phyloP scores from a whole-genome alignment of 1,140 invertebrate species.

The Anoplophora glabripennis region DNA sequence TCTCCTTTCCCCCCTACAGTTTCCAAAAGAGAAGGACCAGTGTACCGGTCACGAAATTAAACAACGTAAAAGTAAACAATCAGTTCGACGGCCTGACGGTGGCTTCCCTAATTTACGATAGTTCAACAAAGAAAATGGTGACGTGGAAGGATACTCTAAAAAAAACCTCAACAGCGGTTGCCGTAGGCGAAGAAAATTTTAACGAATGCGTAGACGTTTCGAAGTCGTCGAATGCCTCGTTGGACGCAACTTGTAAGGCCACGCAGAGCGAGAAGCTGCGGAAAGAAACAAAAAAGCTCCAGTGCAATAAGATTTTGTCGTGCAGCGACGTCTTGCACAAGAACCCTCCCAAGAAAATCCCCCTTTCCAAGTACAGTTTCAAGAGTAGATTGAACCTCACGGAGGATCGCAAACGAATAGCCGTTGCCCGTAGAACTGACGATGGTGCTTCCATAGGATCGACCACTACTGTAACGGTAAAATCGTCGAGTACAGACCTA shows the following conservation, averaged over 20 bases:
- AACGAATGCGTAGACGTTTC: too few relatives aligned
- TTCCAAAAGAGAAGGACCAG: slow-evolving; percentile 21
- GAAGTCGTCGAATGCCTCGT: background rate
- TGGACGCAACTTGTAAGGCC: background rate
- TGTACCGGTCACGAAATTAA: slow-evolving; percentile 35
- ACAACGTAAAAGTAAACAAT: slow-evolving; percentile 43
- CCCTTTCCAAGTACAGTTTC: slow-evolving; percentile 3
- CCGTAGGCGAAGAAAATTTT: too few relatives aligned
- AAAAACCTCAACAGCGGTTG: background rate
- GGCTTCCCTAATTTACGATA: slow-evolving; percentile 25
- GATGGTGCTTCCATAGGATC: background rate
- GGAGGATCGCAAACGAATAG: slow-evolving; percentile 9
- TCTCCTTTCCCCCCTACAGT: slow-evolving; percentile 33
- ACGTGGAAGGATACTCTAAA: slow-evolving; percentile 47
- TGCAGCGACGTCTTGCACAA: slow-evolving; percentile 12
- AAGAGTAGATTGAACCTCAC: slow-evolving; percentile 3
- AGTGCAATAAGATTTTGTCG: slow-evolving; percentile 7
- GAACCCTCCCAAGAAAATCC: background rate
- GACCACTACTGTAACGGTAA: background rate
- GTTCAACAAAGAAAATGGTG: slow-evolving; percentile 23
- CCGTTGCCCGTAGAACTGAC: background rate
- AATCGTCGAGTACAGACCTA: too few relatives aligned
- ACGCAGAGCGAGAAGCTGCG: background rate
- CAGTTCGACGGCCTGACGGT: slow-evolving; percentile 42
- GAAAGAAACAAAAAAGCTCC: background rate